Conservation (phyloP, 2,113 vertebrate genomes). For the Hepsetus odoe region DNA sequence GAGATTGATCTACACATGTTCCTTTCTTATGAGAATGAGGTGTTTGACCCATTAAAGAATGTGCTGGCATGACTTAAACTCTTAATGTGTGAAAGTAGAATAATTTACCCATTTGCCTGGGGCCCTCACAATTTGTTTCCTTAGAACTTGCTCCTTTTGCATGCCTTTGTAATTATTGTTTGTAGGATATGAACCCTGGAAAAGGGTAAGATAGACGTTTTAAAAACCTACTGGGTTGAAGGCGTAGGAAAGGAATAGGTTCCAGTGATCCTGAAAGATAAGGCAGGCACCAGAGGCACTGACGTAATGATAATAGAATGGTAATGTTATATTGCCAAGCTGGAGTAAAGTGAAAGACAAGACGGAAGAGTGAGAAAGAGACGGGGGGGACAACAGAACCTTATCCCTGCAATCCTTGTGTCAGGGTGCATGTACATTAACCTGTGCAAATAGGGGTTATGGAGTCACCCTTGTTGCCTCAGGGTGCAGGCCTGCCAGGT, state of each 20-base stretch:
- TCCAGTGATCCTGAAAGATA: conserved; percentile 77
- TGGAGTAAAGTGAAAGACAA: conserved; percentile 21
- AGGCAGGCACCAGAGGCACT: conserved; percentile 72
- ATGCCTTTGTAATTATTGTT: conserved; percentile 23
- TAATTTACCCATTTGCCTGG: not conserved
- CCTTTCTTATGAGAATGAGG: too few relatives aligned
- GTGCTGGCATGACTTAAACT: too few relatives aligned
- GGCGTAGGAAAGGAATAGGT: conserved; percentile 65
- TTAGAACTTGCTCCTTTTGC: not conserved
- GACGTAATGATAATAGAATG: conserved; percentile 76
- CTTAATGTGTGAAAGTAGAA: too few relatives aligned
- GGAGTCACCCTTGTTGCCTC: conserved; percentile 58
- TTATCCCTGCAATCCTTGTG: conserved; percentile 49
- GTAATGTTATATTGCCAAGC: conserved; percentile 67
- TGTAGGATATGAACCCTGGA: conserved; percentile 26
- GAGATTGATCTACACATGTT: too few relatives aligned
- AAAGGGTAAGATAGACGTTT: conserved; percentile 45
- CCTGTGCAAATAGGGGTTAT: conserved; percentile 76
- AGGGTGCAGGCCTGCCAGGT: not conserved
- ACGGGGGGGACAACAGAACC: too few relatives aligned
- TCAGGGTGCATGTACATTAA: conserved; percentile 76
- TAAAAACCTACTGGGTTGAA: conserved; percentile 56
- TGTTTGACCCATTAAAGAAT: too few relatives aligned
- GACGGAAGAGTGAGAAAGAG: not conserved
- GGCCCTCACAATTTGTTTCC: not conserved